phyloP scores from a whole-genome alignment of 2,797 vertebrate genomes.

The Hozukius guyotensis region DNA sequence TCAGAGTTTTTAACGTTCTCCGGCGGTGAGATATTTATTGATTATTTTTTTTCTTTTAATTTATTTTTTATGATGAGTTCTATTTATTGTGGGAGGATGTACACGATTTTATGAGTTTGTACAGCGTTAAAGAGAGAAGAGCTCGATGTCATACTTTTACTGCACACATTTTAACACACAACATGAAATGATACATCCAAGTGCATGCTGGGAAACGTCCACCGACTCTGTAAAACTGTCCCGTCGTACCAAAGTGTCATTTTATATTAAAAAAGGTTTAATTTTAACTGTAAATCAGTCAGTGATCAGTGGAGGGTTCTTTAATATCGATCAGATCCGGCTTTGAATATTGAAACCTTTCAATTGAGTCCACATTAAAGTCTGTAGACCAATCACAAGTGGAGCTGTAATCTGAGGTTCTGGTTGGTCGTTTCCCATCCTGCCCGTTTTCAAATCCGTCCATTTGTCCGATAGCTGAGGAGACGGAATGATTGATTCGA shows the following conservation, averaged over 20 bases:
- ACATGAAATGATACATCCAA: neutral
- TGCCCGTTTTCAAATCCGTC: neutral
- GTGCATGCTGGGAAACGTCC: slow-evolving; percentile 31
- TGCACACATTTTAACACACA: neutral
- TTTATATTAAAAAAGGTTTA: neutral
- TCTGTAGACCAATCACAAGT: neutral
- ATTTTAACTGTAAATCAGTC: neutral
- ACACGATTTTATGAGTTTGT: slow-evolving; percentile 43
- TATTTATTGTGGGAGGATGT: slow-evolving; percentile 73
- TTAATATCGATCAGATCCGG: neutral
- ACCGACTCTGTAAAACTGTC: neutral
- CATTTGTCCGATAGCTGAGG: neutral
- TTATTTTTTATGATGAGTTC: slow-evolving; percentile 65
- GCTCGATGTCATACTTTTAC: neutral
- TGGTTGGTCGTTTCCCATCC: slow-evolving; percentile 17
- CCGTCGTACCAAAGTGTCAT: neutral
- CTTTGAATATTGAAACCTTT: neutral
- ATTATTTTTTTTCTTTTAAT: slow-evolving; percentile 56
- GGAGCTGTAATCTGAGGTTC: neutral
- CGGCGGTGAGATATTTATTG: slow-evolving; percentile 65
- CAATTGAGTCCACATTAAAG: neutral
- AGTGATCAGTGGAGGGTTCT: neutral
- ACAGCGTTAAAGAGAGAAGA: slow-evolving; percentile 37
- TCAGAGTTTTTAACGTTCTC: slow-evolving; percentile 22
- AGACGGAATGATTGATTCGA: neutral